A percentile compares a stretch with the other conserved stretches of the same genome.
Conservation (phyloP, 2,797 vertebrate genomes). For the Melanotaenia trifasciata region DNA sequence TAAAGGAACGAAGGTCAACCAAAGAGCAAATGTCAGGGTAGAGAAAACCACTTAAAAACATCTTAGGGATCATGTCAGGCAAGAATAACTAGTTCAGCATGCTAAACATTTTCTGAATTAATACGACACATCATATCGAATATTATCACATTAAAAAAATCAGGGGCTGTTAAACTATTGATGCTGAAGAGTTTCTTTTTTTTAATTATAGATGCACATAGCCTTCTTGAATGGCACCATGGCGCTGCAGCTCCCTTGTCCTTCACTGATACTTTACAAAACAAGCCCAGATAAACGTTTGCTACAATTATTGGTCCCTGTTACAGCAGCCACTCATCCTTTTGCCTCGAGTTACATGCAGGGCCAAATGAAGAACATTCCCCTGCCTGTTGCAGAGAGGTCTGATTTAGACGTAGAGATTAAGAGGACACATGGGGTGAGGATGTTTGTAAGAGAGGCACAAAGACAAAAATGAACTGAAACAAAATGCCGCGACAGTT, state of each 20-base stretch:
- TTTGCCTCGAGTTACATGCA: slow-evolving; percentile 43
- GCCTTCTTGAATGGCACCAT: slow-evolving; percentile 30
- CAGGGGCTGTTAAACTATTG: not conserved
- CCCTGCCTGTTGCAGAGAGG: slow-evolving; percentile 10
- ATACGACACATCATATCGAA: not conserved
- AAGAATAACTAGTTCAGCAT: slow-evolving; percentile 10
- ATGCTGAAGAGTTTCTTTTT: not conserved
- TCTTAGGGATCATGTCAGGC: not conserved
- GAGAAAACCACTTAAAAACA: not conserved
- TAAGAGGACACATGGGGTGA: not conserved
- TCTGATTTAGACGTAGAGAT: slow-evolving; percentile 48
- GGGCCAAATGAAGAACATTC: slow-evolving; percentile 23
- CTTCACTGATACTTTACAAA: slow-evolving; percentile 43
- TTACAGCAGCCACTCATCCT: slow-evolving; percentile 27
- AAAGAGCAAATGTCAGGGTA: slow-evolving; percentile 5
- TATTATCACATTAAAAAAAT: slow-evolving; percentile 2
- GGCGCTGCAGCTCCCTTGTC: slow-evolving; percentile 19
- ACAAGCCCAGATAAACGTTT: slow-evolving; percentile 46
- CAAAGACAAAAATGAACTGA: slow-evolving; percentile 25
- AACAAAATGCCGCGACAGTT: slow-evolving; percentile 57
- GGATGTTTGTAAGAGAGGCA: slow-evolving; percentile 4
- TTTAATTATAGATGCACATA: slow-evolving; percentile 25
- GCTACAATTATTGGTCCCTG: slow-evolving; percentile 43
- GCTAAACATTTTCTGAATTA: slow-evolving; percentile 4
- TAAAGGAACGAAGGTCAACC: not conserved